Percentiles rank a stretch among this genome's conserved stretches.
These are phyloP conservation scores for Arctocebus calabarensis DNA, from an alignment of 2,797 vertebrate species.

Conservation along the genomic window DNA sequence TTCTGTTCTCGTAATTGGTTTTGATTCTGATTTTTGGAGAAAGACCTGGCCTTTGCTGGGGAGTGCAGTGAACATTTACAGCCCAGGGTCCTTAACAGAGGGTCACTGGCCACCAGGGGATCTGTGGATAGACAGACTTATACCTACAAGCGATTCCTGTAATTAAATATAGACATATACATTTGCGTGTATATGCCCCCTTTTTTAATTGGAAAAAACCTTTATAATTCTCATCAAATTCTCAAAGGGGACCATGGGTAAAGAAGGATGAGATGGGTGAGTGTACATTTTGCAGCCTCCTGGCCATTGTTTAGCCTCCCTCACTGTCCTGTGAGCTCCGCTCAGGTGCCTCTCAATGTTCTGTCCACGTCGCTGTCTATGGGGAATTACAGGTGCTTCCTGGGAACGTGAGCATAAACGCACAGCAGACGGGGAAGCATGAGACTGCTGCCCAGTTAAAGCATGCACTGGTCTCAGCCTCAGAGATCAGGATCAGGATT, in stretches of 20 bases:
- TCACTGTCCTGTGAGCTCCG: neutral
- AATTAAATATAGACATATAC: neutral
- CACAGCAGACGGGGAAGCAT: too few relatives aligned
- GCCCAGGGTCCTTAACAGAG: neutral
- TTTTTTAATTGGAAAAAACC: neutral
- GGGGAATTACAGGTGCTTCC: neutral
- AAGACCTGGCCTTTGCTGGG: neutral
- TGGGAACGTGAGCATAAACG: rapidly evolving
- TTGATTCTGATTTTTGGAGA: neutral
- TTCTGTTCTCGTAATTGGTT: neutral
- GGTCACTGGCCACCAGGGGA: neutral
- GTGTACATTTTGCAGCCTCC: rapidly evolving
- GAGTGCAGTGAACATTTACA: neutral
- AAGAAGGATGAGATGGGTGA: neutral
- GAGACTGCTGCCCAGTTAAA: rapidly evolving
- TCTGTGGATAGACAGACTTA: neutral
- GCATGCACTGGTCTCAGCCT: rapidly evolving
- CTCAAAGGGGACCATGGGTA: neutral
- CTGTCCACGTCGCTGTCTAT: rapidly evolving
- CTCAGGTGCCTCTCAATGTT: neutral
- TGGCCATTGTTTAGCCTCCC: neutral
- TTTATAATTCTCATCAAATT: neutral
- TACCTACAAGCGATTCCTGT: neutral
- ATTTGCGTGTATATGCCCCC: neutral
- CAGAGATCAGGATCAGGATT: neutral